phyloP scores from a whole-genome alignment of 2,888 invertebrate genomes.

The Sarcophaga subvicina region DNA sequence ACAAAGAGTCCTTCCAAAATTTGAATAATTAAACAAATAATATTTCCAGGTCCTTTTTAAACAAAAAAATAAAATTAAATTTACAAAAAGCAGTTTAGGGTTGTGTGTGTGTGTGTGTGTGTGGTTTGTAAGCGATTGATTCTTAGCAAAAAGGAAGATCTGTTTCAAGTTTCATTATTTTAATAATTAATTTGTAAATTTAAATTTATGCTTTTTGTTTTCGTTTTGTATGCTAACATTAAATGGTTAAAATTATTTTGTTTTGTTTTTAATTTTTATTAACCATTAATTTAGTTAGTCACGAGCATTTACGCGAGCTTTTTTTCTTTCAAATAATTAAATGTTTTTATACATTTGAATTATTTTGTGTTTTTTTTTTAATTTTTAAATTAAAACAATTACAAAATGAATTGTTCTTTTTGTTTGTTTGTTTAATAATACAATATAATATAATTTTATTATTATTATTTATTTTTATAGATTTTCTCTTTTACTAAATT shows the following conservation, averaged over 20 bases:
- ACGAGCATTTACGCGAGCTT: conserved; percentile 78
- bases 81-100: no score
- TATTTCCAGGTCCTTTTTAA: no score
- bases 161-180: conserved; percentile 8
- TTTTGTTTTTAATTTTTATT: conserved; percentile 47
- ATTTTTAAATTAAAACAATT: conserved; percentile 58
- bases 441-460: conserved; percentile 70
- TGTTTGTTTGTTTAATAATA: conserved; percentile 8
- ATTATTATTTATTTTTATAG: conserved; percentile 33
- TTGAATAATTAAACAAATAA: no score
- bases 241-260: conserved; percentile 63
- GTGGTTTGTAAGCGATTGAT: no score
- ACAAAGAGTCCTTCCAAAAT: no score
- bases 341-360: conserved; percentile 65
- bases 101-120: no score
- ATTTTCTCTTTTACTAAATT: neutral
- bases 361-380: conserved; percentile 15
- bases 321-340: conserved; percentile 67
- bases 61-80: no score
- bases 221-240: conserved; percentile 45
- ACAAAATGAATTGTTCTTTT: conserved; percentile 41
- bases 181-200: neutral
- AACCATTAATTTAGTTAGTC: conserved; percentile 74
- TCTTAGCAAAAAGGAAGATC: conserved; percentile 65
- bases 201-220: conserved; percentile 15